Base-by-base conservation (phyloP, 2,797 vertebrate species). In the Myotis daubentonii region DNA sequence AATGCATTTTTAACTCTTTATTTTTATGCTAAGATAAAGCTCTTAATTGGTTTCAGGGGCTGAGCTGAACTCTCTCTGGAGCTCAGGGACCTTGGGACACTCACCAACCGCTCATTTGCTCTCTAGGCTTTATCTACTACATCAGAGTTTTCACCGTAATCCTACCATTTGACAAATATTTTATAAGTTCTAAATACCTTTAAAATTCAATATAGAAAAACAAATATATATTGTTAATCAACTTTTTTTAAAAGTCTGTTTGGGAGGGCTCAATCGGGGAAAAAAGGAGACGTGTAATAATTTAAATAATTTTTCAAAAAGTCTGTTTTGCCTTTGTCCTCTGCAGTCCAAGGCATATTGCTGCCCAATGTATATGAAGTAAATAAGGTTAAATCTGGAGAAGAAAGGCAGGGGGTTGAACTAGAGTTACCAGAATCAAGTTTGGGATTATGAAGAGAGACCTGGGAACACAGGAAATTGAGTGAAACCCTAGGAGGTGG, bases 321-420 rank as follows among this genome's bases (percentile, higher is more conserved):
- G 25, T 97, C 94, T 94, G 94, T 96, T 96, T 97, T 98, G 97
- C 96, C 95, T 97, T 98, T 96, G 96, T 92, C 94, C 60, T 95
- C 13, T 85, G 85, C 38, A 83, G 57, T 96, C 86, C 97, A 97
- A 98, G 96, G 97, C 97, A 97, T 96, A 97, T 97, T 95, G 89
- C 95, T 97, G 30, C 94, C 90, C 92, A 84, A 62, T 75, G 96
- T 97, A 96, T 96, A 97, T 97, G 94, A 93, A 97, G 97, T 97
- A 98, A 98, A 97, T 95, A 97, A 96, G 92, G 95, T 95, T 97
- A 96, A 98, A 97, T 94, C 97, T 98, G 94, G 84, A 94, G 95
- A 33, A 96, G 80, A 90, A 95, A 96, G 90, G 92, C 87, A 94
- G 89, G 3, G 44, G 97, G 36, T 92, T 95, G 94, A 97, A 86